Evolutionary conservation across 1,140 invertebrate genomes (phyloP), one percentile per base, ranked within the genome.

Genomic region (Hyles vespertilio): DNA sequence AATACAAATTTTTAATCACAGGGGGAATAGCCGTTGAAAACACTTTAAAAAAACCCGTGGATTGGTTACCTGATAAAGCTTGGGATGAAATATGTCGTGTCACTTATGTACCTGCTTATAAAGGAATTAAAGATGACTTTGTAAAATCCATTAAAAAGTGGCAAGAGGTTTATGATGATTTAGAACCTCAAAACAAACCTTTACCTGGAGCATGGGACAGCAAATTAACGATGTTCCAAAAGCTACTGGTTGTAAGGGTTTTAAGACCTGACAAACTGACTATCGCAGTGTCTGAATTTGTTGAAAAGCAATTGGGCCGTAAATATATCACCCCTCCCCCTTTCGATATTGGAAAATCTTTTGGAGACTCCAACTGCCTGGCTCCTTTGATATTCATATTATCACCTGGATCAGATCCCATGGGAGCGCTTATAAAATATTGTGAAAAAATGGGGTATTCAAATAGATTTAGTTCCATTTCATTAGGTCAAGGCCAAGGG

Each of bases 381-480:
- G 93, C 93, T n/a, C 97, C 97, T 0, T 87, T 99, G 22, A 92
- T 99, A 51, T 98, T 99, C 78, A 94, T 99, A 43, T 87, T 98
- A 3, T 98, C 96, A 0, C 93, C 97, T 3, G 97, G 97, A 10
- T 94, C 95, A 0, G 97, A 98, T 90, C 97, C 97, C 1, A 95
- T 97, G 92, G 92, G 93, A 12, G 92, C 94, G 1, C 79, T 97
- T 44, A 87, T 92, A 3, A 93, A 93, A 68, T 96, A 96, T 89
- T 95, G 95, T 40, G 93, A 96, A 69, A 94, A 93, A 71, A 93
- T 94, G 91, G 94, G 94, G 32, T 95, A 93, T 74, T 88, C 90
- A 43, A 91, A 93, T 51, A 93, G 93, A 71, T 96, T 98, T 76
- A 92, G 94, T 74, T 96, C 94, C 3, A 94, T 98, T 69, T 98